phyloP scores from a whole-genome alignment of 2,888 invertebrate genomes.

The Aphidius colemani region DNA sequence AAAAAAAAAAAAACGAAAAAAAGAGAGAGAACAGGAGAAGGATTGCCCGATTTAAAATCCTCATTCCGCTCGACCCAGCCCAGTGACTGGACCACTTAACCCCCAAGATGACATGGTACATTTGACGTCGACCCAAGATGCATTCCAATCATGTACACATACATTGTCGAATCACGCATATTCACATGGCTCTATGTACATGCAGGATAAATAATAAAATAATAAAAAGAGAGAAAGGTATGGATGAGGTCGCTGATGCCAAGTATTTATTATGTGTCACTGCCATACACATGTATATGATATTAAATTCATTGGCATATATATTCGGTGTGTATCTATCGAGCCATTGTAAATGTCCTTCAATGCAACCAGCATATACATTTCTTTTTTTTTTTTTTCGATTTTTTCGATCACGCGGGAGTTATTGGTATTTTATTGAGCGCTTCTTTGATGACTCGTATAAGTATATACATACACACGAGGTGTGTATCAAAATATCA shows the following conservation, averaged over 20 bases:
- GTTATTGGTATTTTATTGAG: slow-evolving; percentile 49
- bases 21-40: slow-evolving; percentile 4
- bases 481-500: slow-evolving; percentile 25
- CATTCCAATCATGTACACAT: slow-evolving; percentile 29
- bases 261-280: slow-evolving; percentile 4
- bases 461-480: not conserved
- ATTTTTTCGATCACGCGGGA: slow-evolving; percentile 32
- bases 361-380: slow-evolving; percentile 21
- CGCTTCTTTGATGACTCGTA: slow-evolving; percentile 27
- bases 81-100: slow-evolving; percentile 47
- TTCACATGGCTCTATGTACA: slow-evolving; percentile 1
- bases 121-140: slow-evolving; percentile 35
- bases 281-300: too few species aligned
- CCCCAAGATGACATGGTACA: slow-evolving; percentile 44
- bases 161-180: not conserved
- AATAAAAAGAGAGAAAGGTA: slow-evolving; percentile 16
- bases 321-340: slow-evolving; percentile 26
- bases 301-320: too few species aligned
- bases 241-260: slow-evolving; percentile 9
- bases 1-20: not conserved
- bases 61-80: slow-evolving; percentile 7
- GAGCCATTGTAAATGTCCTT: slow-evolving; percentile 40
- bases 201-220: slow-evolving; percentile 10
- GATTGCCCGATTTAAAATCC: slow-evolving; percentile 18
- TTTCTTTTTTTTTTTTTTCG: too few species aligned